phyloP scores from a whole-genome alignment of 2,113 vertebrate species.

The Syngnathus typhle region DNA sequence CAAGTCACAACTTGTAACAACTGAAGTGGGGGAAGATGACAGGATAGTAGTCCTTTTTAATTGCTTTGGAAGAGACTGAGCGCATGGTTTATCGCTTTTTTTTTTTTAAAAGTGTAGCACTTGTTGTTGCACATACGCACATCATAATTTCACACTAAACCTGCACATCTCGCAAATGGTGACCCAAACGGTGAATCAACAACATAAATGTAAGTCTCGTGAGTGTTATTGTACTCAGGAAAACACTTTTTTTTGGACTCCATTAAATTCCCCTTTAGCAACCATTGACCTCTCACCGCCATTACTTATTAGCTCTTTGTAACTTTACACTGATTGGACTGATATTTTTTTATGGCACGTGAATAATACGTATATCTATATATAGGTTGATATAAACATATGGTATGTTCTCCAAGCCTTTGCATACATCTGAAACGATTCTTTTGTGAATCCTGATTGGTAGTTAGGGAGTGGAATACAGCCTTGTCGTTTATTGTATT shows the following conservation, averaged over 20 bases:
- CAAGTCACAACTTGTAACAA: constrained; percentile 16
- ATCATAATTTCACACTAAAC: constrained; percentile 29
- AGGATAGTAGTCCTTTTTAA: constrained; percentile 40
- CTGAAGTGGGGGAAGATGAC: constrained; percentile 14
- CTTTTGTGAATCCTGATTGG: constrained; percentile 28
- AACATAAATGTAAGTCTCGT: constrained; percentile 17
- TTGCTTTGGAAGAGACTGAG: constrained; percentile 56
- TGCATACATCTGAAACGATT: constrained; percentile 12
- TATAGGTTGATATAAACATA: constrained; percentile 49
- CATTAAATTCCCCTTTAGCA: constrained; percentile 32
- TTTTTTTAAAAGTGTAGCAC: constrained; percentile 7
- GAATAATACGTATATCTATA: constrained; percentile 38
- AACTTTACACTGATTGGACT: constrained; percentile 54
- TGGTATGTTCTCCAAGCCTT: constrained; percentile 28
- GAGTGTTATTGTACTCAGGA: constrained; percentile 19
- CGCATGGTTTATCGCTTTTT: constrained; percentile 6
- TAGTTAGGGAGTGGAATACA: constrained; percentile 38
- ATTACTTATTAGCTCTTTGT: constrained; percentile 54
- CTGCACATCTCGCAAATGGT: constrained; percentile 34
- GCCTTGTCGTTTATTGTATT: constrained; percentile 36
- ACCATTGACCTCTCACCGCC: constrained; percentile 18
- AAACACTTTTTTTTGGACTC: constrained; percentile 22
- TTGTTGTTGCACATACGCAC: constrained; percentile 21
- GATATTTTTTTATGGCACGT: constrained; percentile 66
- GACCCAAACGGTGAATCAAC: constrained; percentile 36